Percentiles rank a stretch among this genome's conserved stretches.
These are phyloP conservation scores for Drosophila pseudoananassae DNA, from an alignment of 1,140 invertebrate genomes.

Conservation along the genomic window DNA sequence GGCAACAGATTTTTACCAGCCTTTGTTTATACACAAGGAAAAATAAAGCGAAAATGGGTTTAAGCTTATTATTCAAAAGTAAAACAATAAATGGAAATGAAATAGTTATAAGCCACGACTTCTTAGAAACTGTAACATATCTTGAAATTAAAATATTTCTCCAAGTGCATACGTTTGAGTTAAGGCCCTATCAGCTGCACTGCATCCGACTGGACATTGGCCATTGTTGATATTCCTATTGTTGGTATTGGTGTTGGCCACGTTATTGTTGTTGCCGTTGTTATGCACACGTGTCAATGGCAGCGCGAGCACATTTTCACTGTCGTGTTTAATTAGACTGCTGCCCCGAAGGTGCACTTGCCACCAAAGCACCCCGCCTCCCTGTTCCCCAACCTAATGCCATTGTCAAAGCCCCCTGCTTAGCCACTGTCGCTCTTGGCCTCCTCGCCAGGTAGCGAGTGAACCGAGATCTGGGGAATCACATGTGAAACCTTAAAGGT, in stretches of 20 bases:
- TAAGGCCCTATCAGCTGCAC: constrained; percentile 77
- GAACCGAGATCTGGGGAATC: constrained; percentile 10
- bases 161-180: constrained; percentile 26
- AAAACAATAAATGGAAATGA: background rate
- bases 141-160: background rate
- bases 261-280: constrained; percentile 11
- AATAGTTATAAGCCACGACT: background rate
- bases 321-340: constrained; percentile 80
- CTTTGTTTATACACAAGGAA: background rate
- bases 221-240: constrained; percentile 59
- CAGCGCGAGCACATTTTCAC: constrained; percentile 71
- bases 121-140: background rate
- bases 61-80: background rate
- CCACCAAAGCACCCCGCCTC: constrained; percentile 21
- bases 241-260: constrained; percentile 24
- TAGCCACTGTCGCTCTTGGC: constrained; percentile 20
- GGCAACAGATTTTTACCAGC: constrained; percentile 34
- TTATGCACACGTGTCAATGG: constrained; percentile 74
- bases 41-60: background rate
- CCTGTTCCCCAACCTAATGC: constrained; percentile 12
- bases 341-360: constrained; percentile 66
- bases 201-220: constrained; percentile 70
- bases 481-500: constrained; percentile 17
- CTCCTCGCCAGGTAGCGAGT: constrained; percentile 20
- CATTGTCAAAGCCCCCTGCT: constrained; percentile 28